Percentiles rank a stretch among this genome's conserved stretches.
These are phyloP conservation scores for Ypsolopha scabrella DNA, from an alignment of 2,888 invertebrate genomes.

Conservation along the genomic window DNA sequence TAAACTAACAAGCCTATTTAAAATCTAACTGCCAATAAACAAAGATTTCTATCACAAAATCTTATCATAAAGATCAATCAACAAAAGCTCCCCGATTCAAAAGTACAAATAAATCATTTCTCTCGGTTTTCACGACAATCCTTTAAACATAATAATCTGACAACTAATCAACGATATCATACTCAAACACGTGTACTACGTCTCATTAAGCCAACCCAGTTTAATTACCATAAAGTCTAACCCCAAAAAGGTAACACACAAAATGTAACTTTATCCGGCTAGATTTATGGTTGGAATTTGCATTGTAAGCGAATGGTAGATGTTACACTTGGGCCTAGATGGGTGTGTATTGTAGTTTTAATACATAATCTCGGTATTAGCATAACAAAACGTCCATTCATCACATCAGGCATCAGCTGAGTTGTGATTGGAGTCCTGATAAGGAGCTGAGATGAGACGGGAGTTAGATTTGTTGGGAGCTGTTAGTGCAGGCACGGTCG, in stretches of 20 bases:
- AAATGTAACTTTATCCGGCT: neutral
- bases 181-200: constrained; percentile 5
- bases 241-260: neutral
- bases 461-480: too few relatives aligned
- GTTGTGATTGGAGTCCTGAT: constrained; percentile 41
- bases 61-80: neutral
- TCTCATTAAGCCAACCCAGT: constrained; percentile 6
- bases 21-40: too few relatives aligned
- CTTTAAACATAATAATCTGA: constrained; percentile 18
- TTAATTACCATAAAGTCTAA: neutral
- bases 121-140: constrained; percentile 47
- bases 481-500: too few relatives aligned
- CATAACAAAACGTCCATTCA: constrained; percentile 67
- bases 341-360: constrained; percentile 8
- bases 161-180: constrained; percentile 22
- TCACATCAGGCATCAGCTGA: constrained; percentile 45
- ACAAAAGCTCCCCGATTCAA: neutral
- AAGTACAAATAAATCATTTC: constrained; percentile 49
- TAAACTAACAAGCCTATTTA: too few relatives aligned
- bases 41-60: too few relatives aligned
- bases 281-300: neutral
- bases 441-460: constrained; percentile 20
- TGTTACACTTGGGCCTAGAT: neutral
- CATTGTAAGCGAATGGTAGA: neutral
- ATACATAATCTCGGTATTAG: constrained; percentile 31